Evolutionary conservation across 2,888 invertebrate genomes (phyloP), one percentile per base, ranked within the genome.

Genomic region (Mesorhabditis spiculigera): DNA sequence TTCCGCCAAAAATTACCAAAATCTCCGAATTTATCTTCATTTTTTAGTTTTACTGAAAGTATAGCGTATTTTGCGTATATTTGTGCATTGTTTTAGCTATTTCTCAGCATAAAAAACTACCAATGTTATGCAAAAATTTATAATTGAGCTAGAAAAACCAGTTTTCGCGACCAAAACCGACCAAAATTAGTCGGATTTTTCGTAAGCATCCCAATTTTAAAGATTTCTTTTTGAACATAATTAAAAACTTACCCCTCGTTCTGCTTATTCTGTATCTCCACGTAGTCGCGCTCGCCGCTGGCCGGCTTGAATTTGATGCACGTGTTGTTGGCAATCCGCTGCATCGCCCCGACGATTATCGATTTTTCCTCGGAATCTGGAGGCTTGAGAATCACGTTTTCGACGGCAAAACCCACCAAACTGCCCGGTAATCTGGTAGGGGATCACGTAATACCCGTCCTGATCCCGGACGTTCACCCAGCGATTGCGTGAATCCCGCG

Each of bases 341-440:
- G 66, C 77, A 83, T 84, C 43, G 83, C 83, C 5, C 45, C 68
- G 50, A 69, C 41, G 50, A 83, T 84, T 13, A 76, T 78, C 45
- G 50, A 58, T 42, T 69, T 62, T 69, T 83, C 83, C 44, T 71
- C 45, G 1, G 65, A 5, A 66, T 81, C 82, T 82, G 69, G 70
- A 74, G 63, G 64, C 5, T 28, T 28, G 1, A 28, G 28, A 28
- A 28, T 28, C 28, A 28, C 28, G 28, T 28, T 28, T 28, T 28
- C 28, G 28, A 28, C 28, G 28, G 28, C 28, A 28, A 28, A 28
- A 43, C 70, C 28, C 45, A 82, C 82, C 79, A 68, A 75, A 82
- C 13, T 65, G 67, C 42, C 82, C 82, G 5, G 78, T 73, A 42
- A 83, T 80, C 16, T 69, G 70, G 65, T 78, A 82, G 4, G 82